A percentile compares a stretch with the other conserved stretches of the same genome.
phyloP scores from a whole-genome alignment of 2,113 vertebrate genomes.

The Lichenostomus cassidix region DNA sequence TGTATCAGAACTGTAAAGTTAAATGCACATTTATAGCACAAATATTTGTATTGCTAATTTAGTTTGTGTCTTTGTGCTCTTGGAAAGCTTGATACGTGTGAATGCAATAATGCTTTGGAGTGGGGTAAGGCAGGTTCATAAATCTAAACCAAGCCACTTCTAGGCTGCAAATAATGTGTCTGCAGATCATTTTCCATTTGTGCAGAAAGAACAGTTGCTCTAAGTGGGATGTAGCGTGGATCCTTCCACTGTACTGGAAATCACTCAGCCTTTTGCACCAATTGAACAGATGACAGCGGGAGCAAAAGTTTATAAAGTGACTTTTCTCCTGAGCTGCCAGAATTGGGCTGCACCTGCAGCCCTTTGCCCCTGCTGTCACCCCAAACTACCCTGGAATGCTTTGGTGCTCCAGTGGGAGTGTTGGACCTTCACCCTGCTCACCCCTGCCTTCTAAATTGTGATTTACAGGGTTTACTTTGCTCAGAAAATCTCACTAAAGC shows the following conservation, averaged over 20 bases:
- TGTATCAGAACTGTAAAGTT: background rate
- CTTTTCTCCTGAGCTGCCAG: background rate
- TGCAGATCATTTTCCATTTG: background rate
- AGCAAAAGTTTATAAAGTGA: conserved; percentile 12
- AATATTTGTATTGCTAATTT: background rate
- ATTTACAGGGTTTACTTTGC: background rate
- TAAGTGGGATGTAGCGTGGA: background rate
- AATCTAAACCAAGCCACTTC: background rate
- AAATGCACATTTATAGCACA: background rate
- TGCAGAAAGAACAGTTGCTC: background rate
- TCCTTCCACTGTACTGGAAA: background rate
- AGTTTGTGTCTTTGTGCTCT: background rate
- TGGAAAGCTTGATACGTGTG: background rate
- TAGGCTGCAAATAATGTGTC: background rate
- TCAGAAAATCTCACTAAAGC: background rate
- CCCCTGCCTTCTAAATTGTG: background rate
- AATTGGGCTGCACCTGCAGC: background rate
- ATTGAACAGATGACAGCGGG: background rate
- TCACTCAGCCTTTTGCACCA: background rate
- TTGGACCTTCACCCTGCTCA: background rate
- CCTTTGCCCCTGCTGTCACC: background rate
- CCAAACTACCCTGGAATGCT: background rate
- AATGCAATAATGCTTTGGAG: background rate
- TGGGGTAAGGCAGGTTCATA: background rate
- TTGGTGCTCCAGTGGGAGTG: background rate